Evolutionary conservation across 2,888 invertebrate genomes (phyloP), one percentile per base, ranked within the genome.

Genomic region (Drosophila maculinotata): DNA sequence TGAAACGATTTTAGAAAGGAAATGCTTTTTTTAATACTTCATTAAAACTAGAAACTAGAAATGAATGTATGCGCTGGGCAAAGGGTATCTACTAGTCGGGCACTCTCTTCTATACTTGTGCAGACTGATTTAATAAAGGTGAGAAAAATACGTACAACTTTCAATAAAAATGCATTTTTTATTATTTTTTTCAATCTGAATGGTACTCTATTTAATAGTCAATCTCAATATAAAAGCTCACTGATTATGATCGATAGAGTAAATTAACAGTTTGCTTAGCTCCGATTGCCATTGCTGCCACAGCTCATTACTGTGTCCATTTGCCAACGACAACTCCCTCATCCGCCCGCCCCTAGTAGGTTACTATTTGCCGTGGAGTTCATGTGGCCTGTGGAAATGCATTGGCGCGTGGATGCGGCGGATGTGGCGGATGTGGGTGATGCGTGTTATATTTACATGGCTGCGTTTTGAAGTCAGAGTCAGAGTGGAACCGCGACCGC

Each of bases 371-470:
- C 33, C 20, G 39, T 56, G 36, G 49, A 38, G 25, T 56, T 60
- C n/a, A 31, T 45, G 69, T 35, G 48, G 70, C 48, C 12, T 51
- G 8, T 53, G 33, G 7, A 31, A 63, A 48, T 23, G 54, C 70
- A 69, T 26, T 17, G 51, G 28, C 1, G 51, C 48, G 51, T 53
- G 33, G 33, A 15, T 39, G 42, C 36, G 53, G 47, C 54, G 73
- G 63, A 53, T 65, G 72, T 31, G 45, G 39, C 9, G 41, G 33
- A 25, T 33, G 60, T 58, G 39, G 53, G 49, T 44, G 45, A 45
- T 69, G 65, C 66, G 80, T 79, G 63, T 83, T 80, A 88, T 64
- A 87, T 86, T 87, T 83, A 69, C 88, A 79, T 79, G 88, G 75
- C 71, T 83, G 82, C 83, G 66, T 69, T 79, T 74, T 49, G 42